phyloP scores from a whole-genome alignment of 2,888 invertebrate species.

The Acanthosepion pharaonis region DNA sequence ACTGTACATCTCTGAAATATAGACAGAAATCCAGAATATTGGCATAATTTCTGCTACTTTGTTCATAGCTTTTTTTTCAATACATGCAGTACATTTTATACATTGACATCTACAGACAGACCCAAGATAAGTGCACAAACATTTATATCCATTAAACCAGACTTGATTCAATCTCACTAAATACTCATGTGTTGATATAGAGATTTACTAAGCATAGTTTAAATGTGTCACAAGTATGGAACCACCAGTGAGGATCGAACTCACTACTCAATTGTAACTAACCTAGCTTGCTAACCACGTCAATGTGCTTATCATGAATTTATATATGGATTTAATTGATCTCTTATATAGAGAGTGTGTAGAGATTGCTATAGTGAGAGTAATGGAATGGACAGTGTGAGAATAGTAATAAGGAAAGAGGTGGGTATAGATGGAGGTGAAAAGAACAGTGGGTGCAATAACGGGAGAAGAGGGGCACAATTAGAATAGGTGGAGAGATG shows the following conservation, averaged over 20 bases:
- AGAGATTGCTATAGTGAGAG: not conserved
- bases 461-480: no score
- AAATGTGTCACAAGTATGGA: no score
- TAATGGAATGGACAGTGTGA: not conserved
- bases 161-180: not conserved
- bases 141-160: not conserved
- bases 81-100: not conserved
- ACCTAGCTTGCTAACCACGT: no score
- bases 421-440: not conserved
- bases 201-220: no score
- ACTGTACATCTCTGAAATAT: no score
- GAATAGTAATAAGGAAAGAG: not conserved
- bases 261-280: no score
- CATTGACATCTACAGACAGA: not conserved
- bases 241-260: no score
- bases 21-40: not conserved
- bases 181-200: not conserved
- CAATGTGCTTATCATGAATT: not conserved
- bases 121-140: not conserved
- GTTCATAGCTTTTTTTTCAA: not conserved
- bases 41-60: no score
- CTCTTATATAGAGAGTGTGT: not conserved
- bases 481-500: no score
- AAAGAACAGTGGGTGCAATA: not conserved
- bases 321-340: not conserved